Conservation (phyloP, 2,888 invertebrate species). For the Drosophila mayaguana region DNA sequence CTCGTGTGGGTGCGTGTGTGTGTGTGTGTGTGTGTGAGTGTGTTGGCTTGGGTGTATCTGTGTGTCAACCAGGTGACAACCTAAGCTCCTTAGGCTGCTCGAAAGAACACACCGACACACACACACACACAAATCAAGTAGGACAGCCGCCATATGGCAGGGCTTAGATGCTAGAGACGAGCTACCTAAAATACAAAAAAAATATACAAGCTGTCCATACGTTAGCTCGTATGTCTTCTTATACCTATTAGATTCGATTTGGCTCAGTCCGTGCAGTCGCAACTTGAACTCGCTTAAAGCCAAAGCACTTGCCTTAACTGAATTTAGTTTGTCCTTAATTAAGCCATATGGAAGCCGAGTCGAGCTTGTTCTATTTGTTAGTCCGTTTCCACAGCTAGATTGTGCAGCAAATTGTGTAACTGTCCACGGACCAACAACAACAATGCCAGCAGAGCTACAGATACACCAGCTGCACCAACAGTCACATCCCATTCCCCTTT, state of each 20-base stretch:
- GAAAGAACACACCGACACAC: conserved; percentile 41
- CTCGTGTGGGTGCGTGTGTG: conserved; percentile 11
- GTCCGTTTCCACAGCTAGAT: conserved; percentile 41
- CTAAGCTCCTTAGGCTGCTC: conserved; percentile 75
- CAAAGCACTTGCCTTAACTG: conserved; percentile 43
- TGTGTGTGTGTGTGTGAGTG: neutral
- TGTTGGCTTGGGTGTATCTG: conserved; percentile 24
- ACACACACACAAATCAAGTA: conserved; percentile 19
- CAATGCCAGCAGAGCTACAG: conserved; percentile 34
- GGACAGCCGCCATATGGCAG: conserved; percentile 46
- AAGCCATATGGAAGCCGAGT: conserved; percentile 1
- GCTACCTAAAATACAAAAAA: neutral
- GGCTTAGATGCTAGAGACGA: conserved; percentile 16
- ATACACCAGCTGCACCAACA: conserved; percentile 15
- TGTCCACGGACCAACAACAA: conserved; percentile 24
- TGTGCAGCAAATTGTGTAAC: conserved; percentile 63
- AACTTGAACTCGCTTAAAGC: conserved; percentile 16
- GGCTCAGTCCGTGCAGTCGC: conserved; percentile 4
- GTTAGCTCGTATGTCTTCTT: conserved; percentile 18
- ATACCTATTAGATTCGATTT: conserved; percentile 38
- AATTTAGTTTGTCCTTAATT: conserved; percentile 32
- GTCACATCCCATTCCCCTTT: conserved; percentile 2
- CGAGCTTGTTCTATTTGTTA: conserved; percentile 7
- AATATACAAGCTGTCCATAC: conserved; percentile 2
- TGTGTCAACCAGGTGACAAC: conserved; percentile 71